Evolutionary conservation across 1,140 invertebrate species (phyloP), one percentile per base, ranked within the genome.

Genomic region (Leptoteleia sp.): DNA sequence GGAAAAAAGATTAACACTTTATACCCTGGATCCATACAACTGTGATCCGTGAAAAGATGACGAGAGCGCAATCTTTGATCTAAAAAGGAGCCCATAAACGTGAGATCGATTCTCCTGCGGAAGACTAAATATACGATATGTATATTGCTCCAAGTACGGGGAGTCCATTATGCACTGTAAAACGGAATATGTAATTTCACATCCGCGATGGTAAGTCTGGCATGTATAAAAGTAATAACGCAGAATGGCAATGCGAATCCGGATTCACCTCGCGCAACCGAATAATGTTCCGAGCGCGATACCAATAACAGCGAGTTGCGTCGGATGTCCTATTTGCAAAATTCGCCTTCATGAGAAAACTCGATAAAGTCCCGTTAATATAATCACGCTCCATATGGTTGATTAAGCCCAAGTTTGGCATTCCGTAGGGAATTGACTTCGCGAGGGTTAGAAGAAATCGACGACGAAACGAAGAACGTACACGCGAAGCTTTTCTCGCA

Each of bases 351-450:
- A 82, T 71, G 67, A 83, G 83, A 68, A 83, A 82, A 86, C 70
- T 82, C 80, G 79, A 86, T 87, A 83, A 87, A 85, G 85, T 81
- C 82, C 81, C 57, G 79, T 80, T 86, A 86, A 87, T 84, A 83
- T 84, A 85, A 88, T 87, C 84, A 81, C 80, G 79, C 81, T 82
- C 73, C 81, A 83, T 83, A 85, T 83, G 84, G 84, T 83, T 87
- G 83, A 87, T 88, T 87, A 87, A 84, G 82, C 79, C 80, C 62
- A 76, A 79, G 76, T 79, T 79, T 81, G 65, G 81, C 61, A 85
- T 77, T 76, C 81, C 81, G 80, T 79, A 37, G 80, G 79, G 81
- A 80, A 84, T 85, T 82, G 76, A 65, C 80, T 83, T 68, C 70
- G 61, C 50, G 48, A 78, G 76, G 59, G 65, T 67, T 65, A 62